Evolutionary conservation across 2,113 vertebrate genomes (phyloP).

Genomic region (Brachypteracias leptosomus): DNA sequence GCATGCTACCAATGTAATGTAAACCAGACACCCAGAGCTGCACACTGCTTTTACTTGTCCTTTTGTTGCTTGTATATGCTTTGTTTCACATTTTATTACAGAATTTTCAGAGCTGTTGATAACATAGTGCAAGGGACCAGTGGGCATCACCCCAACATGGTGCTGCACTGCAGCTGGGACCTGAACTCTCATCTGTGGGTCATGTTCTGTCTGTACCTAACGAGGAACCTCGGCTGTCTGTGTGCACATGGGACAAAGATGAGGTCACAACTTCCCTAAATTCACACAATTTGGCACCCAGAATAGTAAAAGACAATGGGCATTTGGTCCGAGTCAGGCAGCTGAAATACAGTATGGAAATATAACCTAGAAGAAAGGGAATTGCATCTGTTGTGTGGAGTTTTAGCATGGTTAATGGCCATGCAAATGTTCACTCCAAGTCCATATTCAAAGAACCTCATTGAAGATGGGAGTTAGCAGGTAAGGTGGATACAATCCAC

Average conservation of each 20-base stretch:
- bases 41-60: background rate
- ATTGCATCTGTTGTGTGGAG: background rate
- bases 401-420: background rate
- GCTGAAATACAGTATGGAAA: background rate
- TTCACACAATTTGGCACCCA: background rate
- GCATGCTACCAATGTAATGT: rapidly evolving
- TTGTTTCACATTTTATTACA: background rate
- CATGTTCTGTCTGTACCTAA: background rate
- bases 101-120: background rate
- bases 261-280: background rate
- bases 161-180: background rate
- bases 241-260: background rate
- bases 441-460: background rate
- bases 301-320: background rate
- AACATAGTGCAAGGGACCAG: background rate
- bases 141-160: background rate
- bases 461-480: background rate
- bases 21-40: background rate
- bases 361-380: background rate
- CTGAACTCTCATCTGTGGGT: rapidly evolving
- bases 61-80: background rate
- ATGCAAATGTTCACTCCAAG: background rate
- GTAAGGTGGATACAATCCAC: background rate
- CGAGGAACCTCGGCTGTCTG: background rate
- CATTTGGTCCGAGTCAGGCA: background rate